Conservation (phyloP, 2,797 vertebrate species). For the Lacerta bilineata region DNA sequence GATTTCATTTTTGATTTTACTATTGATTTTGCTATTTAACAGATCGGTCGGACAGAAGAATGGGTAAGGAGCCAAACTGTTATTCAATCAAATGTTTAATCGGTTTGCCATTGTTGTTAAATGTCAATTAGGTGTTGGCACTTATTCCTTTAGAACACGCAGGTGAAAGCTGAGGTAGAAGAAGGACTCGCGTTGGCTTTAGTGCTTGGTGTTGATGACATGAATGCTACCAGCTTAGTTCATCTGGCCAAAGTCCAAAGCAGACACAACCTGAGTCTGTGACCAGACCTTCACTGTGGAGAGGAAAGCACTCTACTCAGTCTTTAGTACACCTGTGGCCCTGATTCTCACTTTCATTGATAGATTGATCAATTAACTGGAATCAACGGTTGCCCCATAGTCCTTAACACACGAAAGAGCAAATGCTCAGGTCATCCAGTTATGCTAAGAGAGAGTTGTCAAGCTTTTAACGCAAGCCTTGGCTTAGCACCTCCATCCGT, state of each 20-base stretch:
- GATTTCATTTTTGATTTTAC: background rate
- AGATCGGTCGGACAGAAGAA: background rate
- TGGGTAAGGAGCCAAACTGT: background rate
- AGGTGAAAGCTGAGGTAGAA: background rate
- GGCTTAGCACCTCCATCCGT: background rate
- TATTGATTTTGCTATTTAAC: conserved; percentile 27
- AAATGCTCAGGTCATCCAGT: background rate
- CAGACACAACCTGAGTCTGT: background rate
- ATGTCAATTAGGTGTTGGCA: background rate
- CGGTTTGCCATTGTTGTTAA: conserved; percentile 1
- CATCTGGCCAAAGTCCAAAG: background rate
- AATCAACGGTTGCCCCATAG: background rate
- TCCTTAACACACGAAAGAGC: background rate
- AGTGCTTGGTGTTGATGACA: background rate
- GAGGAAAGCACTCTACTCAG: background rate
- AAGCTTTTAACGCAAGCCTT: background rate
- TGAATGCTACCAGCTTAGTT: background rate
- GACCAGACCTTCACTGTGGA: background rate
- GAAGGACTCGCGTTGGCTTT: background rate
- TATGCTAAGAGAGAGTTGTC: background rate
- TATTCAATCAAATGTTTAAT: conserved; percentile 35
- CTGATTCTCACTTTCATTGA: too few relatives aligned
- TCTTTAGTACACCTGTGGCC: too few relatives aligned
- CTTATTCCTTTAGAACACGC: background rate
- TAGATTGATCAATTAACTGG: too few relatives aligned